phyloP scores from a whole-genome alignment of 2,113 vertebrate genomes.

The Embiotoca jacksoni region DNA sequence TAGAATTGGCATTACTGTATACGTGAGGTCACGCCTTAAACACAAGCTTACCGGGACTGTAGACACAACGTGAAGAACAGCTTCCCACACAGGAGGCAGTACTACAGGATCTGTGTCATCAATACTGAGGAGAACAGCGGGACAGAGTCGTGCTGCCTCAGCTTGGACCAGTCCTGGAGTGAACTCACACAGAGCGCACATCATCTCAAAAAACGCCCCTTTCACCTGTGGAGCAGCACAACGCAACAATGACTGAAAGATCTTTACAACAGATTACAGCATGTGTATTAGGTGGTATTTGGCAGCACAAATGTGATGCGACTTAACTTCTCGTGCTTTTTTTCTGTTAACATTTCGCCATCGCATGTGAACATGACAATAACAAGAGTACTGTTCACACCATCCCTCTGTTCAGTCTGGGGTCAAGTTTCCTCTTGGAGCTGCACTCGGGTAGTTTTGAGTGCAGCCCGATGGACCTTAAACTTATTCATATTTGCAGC shows the following conservation, averaged over 20 bases:
- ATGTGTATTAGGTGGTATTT: neutral
- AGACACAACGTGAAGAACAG: constrained; percentile 89
- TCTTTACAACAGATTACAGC: neutral
- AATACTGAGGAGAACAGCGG: constrained; percentile 91
- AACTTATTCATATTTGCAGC: no score
- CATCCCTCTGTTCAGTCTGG: no score
- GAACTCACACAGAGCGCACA: constrained; percentile 89
- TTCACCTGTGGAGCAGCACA: constrained; percentile 85
- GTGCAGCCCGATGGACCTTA: no score
- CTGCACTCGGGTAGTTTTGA: no score
- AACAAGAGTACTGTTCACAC: neutral
- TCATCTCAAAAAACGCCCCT: constrained; percentile 93
- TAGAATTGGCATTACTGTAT: neutral
- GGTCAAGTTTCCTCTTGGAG: no score
- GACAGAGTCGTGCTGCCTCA: constrained; percentile 89
- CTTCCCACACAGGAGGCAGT: constrained; percentile 94
- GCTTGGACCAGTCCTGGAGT: constrained; percentile 86
- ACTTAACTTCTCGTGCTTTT: neutral
- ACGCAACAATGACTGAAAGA: neutral
- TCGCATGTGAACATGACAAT: neutral
- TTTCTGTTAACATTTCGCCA: neutral
- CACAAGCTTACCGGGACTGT: constrained; percentile 86
- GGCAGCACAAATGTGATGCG: neutral
- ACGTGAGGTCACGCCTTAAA: neutral
- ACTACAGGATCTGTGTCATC: constrained; percentile 94